phyloP scores from a whole-genome alignment of 2,797 vertebrate genomes.

The Gouania willdenowi region DNA sequence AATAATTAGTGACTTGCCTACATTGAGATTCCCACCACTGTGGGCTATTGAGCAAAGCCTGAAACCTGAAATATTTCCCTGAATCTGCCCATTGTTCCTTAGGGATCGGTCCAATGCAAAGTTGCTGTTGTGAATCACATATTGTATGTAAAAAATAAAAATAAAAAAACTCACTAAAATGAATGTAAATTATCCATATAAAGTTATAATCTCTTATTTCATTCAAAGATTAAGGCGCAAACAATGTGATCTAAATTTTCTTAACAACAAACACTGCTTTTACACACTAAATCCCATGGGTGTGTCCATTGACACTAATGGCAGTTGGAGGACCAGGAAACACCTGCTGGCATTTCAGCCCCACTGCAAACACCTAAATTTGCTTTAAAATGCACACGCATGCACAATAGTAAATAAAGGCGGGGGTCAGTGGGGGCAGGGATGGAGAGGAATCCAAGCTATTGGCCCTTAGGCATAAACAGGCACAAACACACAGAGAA shows the following conservation, averaged over 20 bases:
- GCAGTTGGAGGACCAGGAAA: constrained; percentile 18
- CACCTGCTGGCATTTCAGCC: constrained; percentile 30
- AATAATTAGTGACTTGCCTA: too few species aligned
- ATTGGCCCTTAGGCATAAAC: constrained; percentile 43
- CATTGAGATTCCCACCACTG: too few species aligned
- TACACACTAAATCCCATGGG: constrained; percentile 15
- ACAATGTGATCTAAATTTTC: not conserved
- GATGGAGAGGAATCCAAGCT: constrained; percentile 36
- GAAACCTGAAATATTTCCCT: too few species aligned
- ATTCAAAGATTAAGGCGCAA: too few species aligned
- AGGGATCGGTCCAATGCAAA: too few species aligned
- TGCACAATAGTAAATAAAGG: not conserved
- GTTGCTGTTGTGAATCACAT: too few species aligned
- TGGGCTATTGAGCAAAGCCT: too few species aligned
- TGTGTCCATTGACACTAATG: constrained; percentile 25
- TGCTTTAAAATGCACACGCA: constrained; percentile 5
- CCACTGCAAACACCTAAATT: constrained; percentile 9
- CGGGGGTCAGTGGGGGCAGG: not conserved
- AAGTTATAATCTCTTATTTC: too few species aligned
- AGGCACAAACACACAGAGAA: constrained; percentile 8
- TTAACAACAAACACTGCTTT: not conserved
- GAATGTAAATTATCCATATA: too few species aligned
- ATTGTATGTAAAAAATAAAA: too few species aligned
- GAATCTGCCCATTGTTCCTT: too few species aligned
- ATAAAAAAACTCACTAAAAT: too few species aligned